Conservation (phyloP, 2,888 invertebrate genomes). For the Oxytorus armatus region DNA sequence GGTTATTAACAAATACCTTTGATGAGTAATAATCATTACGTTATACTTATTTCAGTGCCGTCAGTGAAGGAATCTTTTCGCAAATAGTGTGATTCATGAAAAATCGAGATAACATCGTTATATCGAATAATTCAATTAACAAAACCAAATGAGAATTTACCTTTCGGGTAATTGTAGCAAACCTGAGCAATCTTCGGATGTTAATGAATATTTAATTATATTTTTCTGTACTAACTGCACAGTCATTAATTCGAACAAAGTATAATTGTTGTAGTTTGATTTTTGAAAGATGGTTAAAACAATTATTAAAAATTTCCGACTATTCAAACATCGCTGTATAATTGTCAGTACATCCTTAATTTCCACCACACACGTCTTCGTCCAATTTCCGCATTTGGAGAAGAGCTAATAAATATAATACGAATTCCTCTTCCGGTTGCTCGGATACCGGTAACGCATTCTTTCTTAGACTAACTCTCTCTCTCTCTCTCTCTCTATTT, state of each 20-base stretch:
- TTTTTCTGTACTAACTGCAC: not conserved
- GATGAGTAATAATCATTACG: no score
- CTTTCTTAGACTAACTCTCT: no score
- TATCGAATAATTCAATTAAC: no score
- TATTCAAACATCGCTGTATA: not conserved
- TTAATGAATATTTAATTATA: not conserved
- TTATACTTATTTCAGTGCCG: no score
- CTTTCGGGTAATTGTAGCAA: not conserved
- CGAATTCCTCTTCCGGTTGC: slow-evolving; percentile 31
- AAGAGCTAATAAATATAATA: slow-evolving; percentile 4
- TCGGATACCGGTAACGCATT: slow-evolving; percentile 18
- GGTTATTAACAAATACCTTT: no score
- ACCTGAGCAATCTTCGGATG: not conserved
- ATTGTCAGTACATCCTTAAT: not conserved
- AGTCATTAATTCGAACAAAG: not conserved
- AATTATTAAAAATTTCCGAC: not conserved
- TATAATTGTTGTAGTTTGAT: not conserved
- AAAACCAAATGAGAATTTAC: not conserved
- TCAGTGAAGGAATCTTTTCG: no score
- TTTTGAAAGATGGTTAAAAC: not conserved
- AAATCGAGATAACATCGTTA: no score
- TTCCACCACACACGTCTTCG: not conserved
- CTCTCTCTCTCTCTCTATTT: no score
- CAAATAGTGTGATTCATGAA: no score
- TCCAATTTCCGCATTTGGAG: slow-evolving; percentile 29